Conservation (phyloP, 2,113 vertebrate genomes). For the Pipra filicauda region DNA sequence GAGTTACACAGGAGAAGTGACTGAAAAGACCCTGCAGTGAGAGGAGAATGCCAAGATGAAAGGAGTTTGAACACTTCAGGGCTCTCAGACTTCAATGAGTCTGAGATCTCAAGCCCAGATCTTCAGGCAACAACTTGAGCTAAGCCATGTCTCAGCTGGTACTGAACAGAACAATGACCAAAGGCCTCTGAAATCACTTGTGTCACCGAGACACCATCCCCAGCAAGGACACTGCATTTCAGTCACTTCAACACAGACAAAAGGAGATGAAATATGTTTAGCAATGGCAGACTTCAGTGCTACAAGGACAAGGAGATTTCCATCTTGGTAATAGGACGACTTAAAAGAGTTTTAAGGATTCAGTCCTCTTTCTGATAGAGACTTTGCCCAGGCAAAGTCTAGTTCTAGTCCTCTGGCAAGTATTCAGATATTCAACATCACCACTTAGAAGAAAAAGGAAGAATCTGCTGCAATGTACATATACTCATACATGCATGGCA, state of each 20-base stretch:
- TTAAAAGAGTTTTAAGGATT: background rate
- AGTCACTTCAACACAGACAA: background rate
- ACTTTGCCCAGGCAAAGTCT: background rate
- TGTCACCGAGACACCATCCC: background rate
- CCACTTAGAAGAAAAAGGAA: background rate
- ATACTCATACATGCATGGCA: background rate
- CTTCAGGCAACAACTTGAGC: background rate
- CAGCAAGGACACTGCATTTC: background rate
- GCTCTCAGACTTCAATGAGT: background rate
- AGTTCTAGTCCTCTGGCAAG: background rate
- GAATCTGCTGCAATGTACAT: background rate
- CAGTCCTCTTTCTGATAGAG: background rate
- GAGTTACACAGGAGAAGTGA: background rate
- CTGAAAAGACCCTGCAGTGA: background rate
- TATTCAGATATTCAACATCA: background rate
- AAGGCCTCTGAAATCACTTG: background rate
- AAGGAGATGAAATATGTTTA: background rate
- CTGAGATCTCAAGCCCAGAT: background rate
- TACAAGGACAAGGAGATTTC: background rate
- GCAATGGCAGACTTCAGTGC: background rate
- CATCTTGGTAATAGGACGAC: background rate
- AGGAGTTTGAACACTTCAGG: background rate
- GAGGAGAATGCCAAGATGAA: conserved; percentile 1
- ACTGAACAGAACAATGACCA: background rate
- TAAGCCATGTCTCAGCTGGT: background rate